These are phyloP conservation scores for Labeo calbasu DNA, from an alignment of 2,797 vertebrate genomes.

Conservation along the genomic window DNA sequence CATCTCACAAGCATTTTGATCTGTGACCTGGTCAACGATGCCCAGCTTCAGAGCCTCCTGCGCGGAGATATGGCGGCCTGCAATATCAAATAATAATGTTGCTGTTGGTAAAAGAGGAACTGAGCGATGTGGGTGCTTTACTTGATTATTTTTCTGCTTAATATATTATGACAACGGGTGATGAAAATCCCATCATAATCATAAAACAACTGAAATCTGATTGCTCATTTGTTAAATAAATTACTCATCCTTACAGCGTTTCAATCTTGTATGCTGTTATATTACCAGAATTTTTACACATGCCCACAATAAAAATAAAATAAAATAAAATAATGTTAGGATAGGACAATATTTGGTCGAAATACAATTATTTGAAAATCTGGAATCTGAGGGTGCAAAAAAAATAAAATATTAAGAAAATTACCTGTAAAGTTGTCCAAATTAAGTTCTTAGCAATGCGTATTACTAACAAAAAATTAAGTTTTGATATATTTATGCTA, in stretches of 20 bases:
- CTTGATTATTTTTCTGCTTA: not conserved
- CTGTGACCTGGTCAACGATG: slow-evolving; percentile 85
- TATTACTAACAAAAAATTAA: too few relatives aligned
- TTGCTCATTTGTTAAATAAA: slow-evolving; percentile 9
- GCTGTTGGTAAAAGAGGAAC: not conserved
- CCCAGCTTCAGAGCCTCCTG: slow-evolving; percentile 87
- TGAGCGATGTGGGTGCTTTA: not conserved
- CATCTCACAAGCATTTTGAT: slow-evolving; percentile 76
- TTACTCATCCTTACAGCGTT: not conserved
- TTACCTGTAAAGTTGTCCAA: too few relatives aligned
- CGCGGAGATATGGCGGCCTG: slow-evolving; percentile 85
- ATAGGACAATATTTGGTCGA: too few relatives aligned
- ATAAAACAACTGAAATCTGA: slow-evolving; percentile 9
- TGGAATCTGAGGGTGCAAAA: too few relatives aligned
- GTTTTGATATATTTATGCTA: too few relatives aligned
- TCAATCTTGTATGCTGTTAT: not conserved
- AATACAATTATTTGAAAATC: too few relatives aligned
- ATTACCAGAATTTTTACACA: not conserved
- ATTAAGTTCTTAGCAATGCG: too few relatives aligned
- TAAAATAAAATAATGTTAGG: too few relatives aligned
- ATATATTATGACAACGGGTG: not conserved
- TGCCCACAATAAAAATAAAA: not conserved
- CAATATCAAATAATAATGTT: slow-evolving; percentile 6
- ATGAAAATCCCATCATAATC: slow-evolving; percentile 2
- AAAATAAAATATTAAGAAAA: too few relatives aligned